Percentiles rank a stretch among this genome's conserved stretches.
These are phyloP conservation scores for Nymphicus hollandicus DNA, from an alignment of 2,113 vertebrate species.

Conservation along the genomic window DNA sequence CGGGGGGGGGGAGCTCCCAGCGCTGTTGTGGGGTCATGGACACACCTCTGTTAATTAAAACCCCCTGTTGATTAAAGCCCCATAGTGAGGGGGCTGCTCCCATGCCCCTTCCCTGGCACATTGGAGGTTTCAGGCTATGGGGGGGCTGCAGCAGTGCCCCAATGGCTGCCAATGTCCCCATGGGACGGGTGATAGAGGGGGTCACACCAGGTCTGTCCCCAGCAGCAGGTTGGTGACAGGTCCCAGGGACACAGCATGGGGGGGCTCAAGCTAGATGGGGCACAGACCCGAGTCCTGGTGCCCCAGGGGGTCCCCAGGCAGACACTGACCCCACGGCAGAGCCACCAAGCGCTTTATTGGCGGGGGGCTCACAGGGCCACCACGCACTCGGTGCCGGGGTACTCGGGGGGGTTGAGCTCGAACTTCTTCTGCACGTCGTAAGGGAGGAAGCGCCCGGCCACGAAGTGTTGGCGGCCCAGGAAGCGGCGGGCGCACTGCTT, in stretches of 20 bases:
- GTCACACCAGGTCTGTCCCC: not conserved
- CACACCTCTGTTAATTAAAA: not conserved
- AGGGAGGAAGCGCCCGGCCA: slow-evolving; percentile 91
- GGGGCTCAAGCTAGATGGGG: not conserved
- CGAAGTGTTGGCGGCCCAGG: slow-evolving; percentile 87
- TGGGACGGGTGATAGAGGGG: fast-evolving
- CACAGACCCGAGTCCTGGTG: fast-evolving
- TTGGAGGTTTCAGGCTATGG: not conserved
- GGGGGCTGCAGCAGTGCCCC: not conserved
- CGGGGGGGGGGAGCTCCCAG: not conserved
- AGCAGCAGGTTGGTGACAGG: not conserved
- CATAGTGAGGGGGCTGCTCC: fast-evolving
- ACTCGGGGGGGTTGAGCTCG: slow-evolving; percentile 86
- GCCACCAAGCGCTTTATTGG: not conserved
- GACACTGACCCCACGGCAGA: not conserved
- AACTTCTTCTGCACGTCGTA: slow-evolving; percentile 94
- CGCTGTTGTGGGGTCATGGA: fast-evolving
- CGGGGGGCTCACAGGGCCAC: slow-evolving; percentile 71
- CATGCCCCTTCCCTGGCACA: fast-evolving
- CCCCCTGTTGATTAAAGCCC: not conserved
- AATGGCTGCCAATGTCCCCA: fast-evolving
- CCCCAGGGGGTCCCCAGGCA: not conserved
- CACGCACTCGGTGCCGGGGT: slow-evolving; percentile 87
- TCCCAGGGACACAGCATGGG: not conserved
- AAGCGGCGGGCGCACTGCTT: slow-evolving; percentile 86